phyloP scores from a whole-genome alignment of 2,797 vertebrate genomes.

The Eulemur rubriventer region DNA sequence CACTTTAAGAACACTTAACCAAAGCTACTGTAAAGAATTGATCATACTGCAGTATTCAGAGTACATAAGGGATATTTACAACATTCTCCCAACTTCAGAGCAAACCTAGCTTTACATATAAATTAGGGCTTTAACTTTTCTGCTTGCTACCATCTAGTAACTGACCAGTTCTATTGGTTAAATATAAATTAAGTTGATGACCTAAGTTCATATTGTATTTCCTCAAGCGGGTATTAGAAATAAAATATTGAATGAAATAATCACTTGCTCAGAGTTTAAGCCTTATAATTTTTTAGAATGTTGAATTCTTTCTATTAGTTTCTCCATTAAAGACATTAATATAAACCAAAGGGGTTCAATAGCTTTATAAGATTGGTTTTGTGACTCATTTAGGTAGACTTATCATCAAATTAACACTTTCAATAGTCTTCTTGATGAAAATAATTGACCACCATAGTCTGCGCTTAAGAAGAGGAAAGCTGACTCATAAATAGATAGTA shows the following conservation, averaged over 20 bases:
- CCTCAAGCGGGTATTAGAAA: background rate
- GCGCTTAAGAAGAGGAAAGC: background rate
- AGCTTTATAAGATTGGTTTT: background rate
- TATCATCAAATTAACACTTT: background rate
- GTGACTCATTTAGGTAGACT: background rate
- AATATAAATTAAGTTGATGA: background rate
- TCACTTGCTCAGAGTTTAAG: background rate
- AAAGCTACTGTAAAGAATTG: background rate
- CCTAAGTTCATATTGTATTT: background rate
- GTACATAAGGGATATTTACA: background rate
- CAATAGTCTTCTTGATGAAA: background rate
- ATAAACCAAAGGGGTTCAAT: background rate
- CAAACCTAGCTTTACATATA: background rate
- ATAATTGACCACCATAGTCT: background rate
- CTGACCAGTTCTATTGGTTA: background rate
- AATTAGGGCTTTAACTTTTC: background rate
- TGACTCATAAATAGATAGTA: background rate
- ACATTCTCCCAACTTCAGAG: background rate
- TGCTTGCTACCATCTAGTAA: background rate
- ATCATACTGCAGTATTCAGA: background rate
- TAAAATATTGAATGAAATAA: background rate
- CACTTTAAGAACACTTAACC: background rate
- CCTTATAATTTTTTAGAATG: background rate
- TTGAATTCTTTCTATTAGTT: background rate
- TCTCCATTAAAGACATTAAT: background rate